A percentile compares a stretch with the other conserved stretches of the same genome.
Conservation (phyloP, 2,797 vertebrate genomes). For the Hylomyscus alleni region DNA sequence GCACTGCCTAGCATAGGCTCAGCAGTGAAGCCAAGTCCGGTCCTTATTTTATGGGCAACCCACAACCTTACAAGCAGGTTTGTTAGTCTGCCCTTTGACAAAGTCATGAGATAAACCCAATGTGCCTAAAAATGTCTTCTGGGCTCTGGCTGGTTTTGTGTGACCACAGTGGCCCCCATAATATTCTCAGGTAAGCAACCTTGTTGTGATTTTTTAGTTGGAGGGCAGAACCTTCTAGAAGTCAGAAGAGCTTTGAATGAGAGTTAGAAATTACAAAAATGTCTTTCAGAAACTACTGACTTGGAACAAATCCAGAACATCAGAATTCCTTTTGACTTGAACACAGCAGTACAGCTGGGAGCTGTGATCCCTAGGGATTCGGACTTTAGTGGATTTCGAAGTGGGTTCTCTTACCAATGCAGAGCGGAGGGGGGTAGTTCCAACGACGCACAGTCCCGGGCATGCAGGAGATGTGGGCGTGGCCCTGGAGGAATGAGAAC, state of each 20-base stretch:
- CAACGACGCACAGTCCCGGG: conserved; percentile 97
- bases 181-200: background rate
- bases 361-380: background rate
- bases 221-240: background rate
- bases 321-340: background rate
- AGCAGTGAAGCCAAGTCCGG: background rate
- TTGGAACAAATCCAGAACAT: background rate
- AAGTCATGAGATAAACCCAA: background rate
- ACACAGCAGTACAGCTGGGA: background rate
- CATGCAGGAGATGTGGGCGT: conserved; percentile 99
- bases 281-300: background rate
- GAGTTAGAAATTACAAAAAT: background rate
- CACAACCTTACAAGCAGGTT: background rate
- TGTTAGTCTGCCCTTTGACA: background rate
- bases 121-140: background rate
- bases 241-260: background rate
- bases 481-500: conserved; percentile 91
- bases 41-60: background rate
- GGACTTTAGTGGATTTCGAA: background rate
- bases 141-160: background rate
- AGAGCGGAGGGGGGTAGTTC: conserved; percentile 99
- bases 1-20: background rate
- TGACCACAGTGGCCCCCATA: too few species aligned
- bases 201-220: background rate
- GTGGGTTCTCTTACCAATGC: conserved; percentile 92